Evolutionary conservation across 1,140 invertebrate species (phyloP).

Genomic region (Drosophila nigromelanica): DNA sequence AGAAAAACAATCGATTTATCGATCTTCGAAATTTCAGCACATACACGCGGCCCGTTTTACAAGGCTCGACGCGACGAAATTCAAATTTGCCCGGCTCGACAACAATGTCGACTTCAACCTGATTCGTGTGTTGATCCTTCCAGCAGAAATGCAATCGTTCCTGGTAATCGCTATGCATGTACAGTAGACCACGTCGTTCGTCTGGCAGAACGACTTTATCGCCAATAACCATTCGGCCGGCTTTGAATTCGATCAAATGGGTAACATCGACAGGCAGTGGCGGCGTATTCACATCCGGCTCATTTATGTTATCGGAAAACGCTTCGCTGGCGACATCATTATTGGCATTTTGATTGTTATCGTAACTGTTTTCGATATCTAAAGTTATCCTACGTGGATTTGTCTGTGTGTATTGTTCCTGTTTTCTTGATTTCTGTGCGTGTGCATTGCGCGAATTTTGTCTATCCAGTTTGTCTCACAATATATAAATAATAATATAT

Average conservation of each 20-base stretch:
- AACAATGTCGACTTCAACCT: slow-evolving; percentile 91
- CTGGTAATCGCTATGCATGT: slow-evolving; percentile 96
- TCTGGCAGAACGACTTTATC: slow-evolving; percentile 97
- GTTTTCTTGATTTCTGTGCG: no score
- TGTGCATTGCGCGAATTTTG: not conserved
- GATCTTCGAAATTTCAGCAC: slow-evolving; percentile 97
- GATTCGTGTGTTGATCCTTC: slow-evolving; percentile 93
- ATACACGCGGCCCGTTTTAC: slow-evolving; percentile 97
- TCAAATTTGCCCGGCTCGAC: slow-evolving; percentile 99
- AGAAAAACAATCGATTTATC: slow-evolving; percentile 96
- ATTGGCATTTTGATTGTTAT: not conserved
- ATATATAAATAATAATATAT: not conserved
- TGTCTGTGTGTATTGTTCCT: no score
- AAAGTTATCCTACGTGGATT: not conserved
- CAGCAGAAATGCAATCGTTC: slow-evolving; percentile 98
- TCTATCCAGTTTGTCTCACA: not conserved
- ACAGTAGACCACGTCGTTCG: slow-evolving; percentile 96
- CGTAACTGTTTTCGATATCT: not conserved
- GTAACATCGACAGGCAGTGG: slow-evolving; percentile 32
- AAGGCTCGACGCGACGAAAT: slow-evolving; percentile 96
- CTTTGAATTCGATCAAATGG: slow-evolving; percentile 94
- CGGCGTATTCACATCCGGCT: not conserved
- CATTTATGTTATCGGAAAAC: not conserved
- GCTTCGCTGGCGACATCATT: not conserved
- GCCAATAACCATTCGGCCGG: slow-evolving; percentile 97